phyloP scores from a whole-genome alignment of 2,888 invertebrate species.

The Isotomurus palustris region DNA sequence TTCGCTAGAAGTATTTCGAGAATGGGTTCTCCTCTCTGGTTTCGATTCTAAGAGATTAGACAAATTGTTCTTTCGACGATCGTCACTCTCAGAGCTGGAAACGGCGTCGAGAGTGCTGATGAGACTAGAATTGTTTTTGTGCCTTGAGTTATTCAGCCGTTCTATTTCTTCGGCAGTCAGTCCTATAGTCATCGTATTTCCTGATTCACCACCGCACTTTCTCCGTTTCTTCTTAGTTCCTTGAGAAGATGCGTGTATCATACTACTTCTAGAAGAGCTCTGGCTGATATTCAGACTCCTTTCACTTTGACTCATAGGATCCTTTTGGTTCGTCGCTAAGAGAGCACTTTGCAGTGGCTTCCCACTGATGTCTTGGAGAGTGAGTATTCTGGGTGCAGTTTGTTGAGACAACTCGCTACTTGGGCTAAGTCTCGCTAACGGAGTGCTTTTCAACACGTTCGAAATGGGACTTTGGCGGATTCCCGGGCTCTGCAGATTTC shows the following conservation, averaged over 20 bases:
- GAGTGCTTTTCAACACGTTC: constrained; percentile 70
- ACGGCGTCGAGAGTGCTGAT: constrained; percentile 89
- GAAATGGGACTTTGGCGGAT: constrained; percentile 50
- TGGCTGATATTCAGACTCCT: constrained; percentile 85
- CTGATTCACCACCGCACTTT: constrained; percentile 54
- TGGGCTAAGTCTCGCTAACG: constrained; percentile 81
- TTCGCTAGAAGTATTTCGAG: constrained; percentile 45
- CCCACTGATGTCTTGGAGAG: constrained; percentile 87
- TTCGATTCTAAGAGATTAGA: constrained; percentile 50
- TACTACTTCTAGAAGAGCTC: constrained; percentile 54
- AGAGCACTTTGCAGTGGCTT: constrained; percentile 85
- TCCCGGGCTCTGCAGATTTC: constrained; percentile 41
- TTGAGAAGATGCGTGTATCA: constrained; percentile 49
- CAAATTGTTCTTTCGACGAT: constrained; percentile 47
- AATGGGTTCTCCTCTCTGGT: constrained; percentile 26
- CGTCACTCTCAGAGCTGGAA: constrained; percentile 63
- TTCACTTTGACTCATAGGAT: constrained; percentile 83
- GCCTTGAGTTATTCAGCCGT: constrained; percentile 72
- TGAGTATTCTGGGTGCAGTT: constrained; percentile 82
- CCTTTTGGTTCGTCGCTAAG: constrained; percentile 81
- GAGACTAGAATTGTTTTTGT: constrained; percentile 75
- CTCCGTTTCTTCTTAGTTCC: constrained; percentile 48
- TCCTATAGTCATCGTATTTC: constrained; percentile 66
- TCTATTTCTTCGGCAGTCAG: constrained; percentile 91
- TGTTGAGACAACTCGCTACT: constrained; percentile 87